Evolutionary conservation across 2,888 invertebrate genomes (phyloP), one percentile per base, ranked within the genome.

Genomic region (Cylloceria caligata): DNA sequence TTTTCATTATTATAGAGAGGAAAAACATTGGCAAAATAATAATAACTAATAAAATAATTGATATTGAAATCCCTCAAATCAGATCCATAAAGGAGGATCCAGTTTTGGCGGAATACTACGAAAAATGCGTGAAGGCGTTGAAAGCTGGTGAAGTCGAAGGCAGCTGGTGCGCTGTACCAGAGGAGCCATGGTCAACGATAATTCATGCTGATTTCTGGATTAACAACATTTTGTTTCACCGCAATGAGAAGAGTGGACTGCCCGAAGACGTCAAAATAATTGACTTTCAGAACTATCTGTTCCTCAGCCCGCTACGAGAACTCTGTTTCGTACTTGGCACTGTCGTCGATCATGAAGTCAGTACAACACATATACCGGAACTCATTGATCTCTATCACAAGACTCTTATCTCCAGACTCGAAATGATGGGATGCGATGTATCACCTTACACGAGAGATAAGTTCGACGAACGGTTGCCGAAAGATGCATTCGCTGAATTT

Each of bases 131-230:
- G 0, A 39, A 57, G 0, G 64, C 81, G 0, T 19, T 69, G 0
- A 3, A 42, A 0, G 49, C 34, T 0, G 34, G 75, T 0, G 16
- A 77, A 0, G 65, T 21, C 0, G 1, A 19, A 0, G 69, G 80
- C 0, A 3, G 36, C 36, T 86, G 83, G 83, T 19, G 42, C 0
- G 75, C 73, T 4, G 52, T 67, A 0, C 88, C 89, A 0, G 71
- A 80, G 4, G 93, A 94, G 30, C 93, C 93, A 0, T 95, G 94
- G 92, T 93, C 93, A 0, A 94, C 94, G 0, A 93, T 95, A 21
- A 92, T 93, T 0, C 95, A 95, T 84, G 92, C 93, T 0, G 95
- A 95, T 88, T 93, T 94, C 68, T 95, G 95, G 95, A 94, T 94
- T 13, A 95, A 95, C 87, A 95, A 95, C 84, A 93, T 95, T 0